phyloP scores from a whole-genome alignment of 1,140 invertebrate genomes.

The Carposina sasakii region DNA sequence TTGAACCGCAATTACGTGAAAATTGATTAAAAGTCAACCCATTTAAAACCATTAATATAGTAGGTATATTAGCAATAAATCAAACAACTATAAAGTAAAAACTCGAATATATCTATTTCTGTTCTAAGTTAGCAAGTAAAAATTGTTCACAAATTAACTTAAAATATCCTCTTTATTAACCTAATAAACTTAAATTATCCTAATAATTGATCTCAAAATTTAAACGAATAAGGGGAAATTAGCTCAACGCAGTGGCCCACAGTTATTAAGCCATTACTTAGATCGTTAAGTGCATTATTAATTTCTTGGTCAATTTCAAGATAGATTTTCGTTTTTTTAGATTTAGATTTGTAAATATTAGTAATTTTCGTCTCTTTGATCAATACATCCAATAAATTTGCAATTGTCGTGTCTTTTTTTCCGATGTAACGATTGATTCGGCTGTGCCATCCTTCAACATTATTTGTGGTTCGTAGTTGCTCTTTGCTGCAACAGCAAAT shows the following conservation, averaged over 20 bases:
- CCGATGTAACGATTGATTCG: conserved; percentile 10
- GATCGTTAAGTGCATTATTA: background rate
- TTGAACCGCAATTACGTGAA: too few species aligned
- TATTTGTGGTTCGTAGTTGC: conserved; percentile 12
- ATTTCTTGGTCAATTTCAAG: conserved; percentile 1
- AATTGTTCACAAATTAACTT: too few species aligned
- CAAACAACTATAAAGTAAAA: too few species aligned
- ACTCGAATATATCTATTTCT: too few species aligned
- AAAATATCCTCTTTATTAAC: too few species aligned
- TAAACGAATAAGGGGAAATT: background rate
- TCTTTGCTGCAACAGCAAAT: conserved; percentile 7
- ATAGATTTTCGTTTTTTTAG: background rate
- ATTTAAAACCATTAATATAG: too few species aligned
- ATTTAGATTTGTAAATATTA: background rate
- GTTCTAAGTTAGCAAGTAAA: too few species aligned
- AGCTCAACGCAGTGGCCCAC: conserved; percentile 1
- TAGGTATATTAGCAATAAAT: too few species aligned
- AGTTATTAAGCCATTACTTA: background rate
- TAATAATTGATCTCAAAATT: too few species aligned
- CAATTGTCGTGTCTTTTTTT: conserved; percentile 3
- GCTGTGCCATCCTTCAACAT: conserved; percentile 11
- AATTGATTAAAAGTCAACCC: too few species aligned
- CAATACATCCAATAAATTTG: conserved; percentile 10
- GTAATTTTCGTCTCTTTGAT: background rate
- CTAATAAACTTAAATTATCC: too few species aligned